Conservation (phyloP, 2,888 invertebrate genomes). For the Drosophila aldrichi region DNA sequence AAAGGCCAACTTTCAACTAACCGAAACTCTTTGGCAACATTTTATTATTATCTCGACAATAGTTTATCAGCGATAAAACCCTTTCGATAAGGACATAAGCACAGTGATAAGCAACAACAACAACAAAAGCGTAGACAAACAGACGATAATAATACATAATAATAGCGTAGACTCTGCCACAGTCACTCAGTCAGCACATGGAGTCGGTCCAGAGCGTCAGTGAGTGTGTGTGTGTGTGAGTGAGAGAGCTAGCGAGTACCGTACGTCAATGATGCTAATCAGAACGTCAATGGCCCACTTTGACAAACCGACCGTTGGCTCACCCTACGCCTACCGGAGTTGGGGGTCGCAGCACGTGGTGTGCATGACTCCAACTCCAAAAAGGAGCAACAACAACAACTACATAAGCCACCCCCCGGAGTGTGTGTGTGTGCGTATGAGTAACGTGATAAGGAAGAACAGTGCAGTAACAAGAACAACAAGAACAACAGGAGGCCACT, state of each 20-base stretch:
- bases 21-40: slow-evolving; percentile 52
- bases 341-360: slow-evolving; percentile 70
- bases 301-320: not conserved
- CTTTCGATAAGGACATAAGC: slow-evolving; percentile 70
- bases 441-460: slow-evolving; percentile 60
- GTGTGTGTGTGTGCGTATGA: slow-evolving; percentile 39
- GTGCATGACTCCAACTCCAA: slow-evolving; percentile 59
- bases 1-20: slow-evolving; percentile 38
- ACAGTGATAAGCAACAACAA: slow-evolving; percentile 67
- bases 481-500: slow-evolving; percentile 21
- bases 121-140: slow-evolving; percentile 64
- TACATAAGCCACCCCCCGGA: slow-evolving; percentile 69
- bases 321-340: slow-evolving; percentile 32
- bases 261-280: slow-evolving; percentile 70
- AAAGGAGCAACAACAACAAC: slow-evolving; percentile 14
- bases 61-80: slow-evolving; percentile 77
- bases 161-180: slow-evolving; percentile 54
- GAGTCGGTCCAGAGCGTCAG: slow-evolving; percentile 51
- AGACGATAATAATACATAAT: slow-evolving; percentile 76
- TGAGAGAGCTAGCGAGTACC: slow-evolving; percentile 1
- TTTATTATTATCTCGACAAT: slow-evolving; percentile 72
- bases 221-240: not conserved
- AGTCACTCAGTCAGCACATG: slow-evolving; percentile 35
- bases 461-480: slow-evolving; percentile 25
- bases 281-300: slow-evolving; percentile 58